Evolutionary conservation across 2,888 invertebrate genomes (phyloP), one percentile per base, ranked within the genome.

Genomic region (Amiota communis): DNA sequence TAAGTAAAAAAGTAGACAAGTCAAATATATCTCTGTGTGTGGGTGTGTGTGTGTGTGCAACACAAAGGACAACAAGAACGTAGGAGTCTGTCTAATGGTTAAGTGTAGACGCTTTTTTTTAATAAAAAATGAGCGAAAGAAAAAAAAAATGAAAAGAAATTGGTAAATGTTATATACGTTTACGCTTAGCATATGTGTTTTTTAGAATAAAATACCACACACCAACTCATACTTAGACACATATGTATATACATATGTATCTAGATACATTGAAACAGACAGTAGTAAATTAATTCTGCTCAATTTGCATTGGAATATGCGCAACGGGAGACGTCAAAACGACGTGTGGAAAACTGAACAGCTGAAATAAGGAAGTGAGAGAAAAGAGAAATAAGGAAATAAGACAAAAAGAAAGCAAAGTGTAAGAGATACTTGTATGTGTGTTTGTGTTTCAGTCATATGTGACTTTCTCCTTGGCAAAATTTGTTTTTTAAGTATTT

Each of bases 221-320:
- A 79, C 82, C 36, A 36, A 36, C 36, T 36, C 8, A 36, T 6
- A 36, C 8, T 13, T 53, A 67, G 79, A 85, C 84, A 84, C 11
- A 59, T 10, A 17, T 15, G 20, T 20, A 15, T 15, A 15, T 8
- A 20, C 4, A 20, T 4, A 59, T 15, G 15, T 49, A 15, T 15
- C n/a, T 17, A 13, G 20, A 17, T 13, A 48, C 47, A 47, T 23
- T n/a, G 49, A 12, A 15, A 49, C 47, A 67, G 47, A 36, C 67
- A 67, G 83, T 73, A 83, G 80, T 82, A 84, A 85, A 86, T 84
- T 83, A 84, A 82, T 86, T 84, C 86, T 82, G 86, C 86, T 85
- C 86, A 85, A 84, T 84, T 84, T 84, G 84, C 84, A 83, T 81
- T 82, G 79, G 82, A 82, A 85, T 82, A 80, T 80, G 73, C 72